Evolutionary conservation across 2,113 vertebrate genomes (phyloP).

Genomic region (Lophura nycthemera): DNA sequence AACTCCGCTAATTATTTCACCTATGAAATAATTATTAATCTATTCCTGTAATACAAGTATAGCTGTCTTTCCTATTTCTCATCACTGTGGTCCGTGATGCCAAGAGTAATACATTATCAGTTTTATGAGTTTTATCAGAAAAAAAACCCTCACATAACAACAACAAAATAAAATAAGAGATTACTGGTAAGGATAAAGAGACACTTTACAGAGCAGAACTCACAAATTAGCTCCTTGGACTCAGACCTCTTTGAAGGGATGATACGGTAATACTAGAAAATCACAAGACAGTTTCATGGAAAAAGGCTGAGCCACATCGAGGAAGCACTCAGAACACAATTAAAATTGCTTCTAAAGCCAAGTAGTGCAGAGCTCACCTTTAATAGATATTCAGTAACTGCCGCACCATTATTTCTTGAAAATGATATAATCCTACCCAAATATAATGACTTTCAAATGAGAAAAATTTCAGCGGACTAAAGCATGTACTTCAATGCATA

Average conservation of each 20-base stretch:
- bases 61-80: not conserved
- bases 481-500: not conserved
- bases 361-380: not conserved
- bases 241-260: not conserved
- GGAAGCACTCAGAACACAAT: not conserved
- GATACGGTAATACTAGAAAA: not conserved
- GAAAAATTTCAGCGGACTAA: not conserved
- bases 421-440: not conserved
- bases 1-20: conserved; percentile 11
- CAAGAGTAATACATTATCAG: not conserved
- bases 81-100: fast-evolving
- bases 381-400: not conserved
- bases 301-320: not conserved
- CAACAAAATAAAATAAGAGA: not conserved
- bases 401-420: not conserved
- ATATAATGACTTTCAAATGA: not conserved
- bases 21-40: no score
- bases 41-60: not conserved
- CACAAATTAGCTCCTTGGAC: not conserved
- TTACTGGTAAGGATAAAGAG: not conserved
- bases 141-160: not conserved
- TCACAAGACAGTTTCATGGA: fast-evolving
- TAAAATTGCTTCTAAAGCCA: not conserved
- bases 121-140: not conserved
- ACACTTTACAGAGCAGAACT: not conserved